phyloP scores from a whole-genome alignment of 2,888 invertebrate genomes.

The Chrysina gloriosa region DNA sequence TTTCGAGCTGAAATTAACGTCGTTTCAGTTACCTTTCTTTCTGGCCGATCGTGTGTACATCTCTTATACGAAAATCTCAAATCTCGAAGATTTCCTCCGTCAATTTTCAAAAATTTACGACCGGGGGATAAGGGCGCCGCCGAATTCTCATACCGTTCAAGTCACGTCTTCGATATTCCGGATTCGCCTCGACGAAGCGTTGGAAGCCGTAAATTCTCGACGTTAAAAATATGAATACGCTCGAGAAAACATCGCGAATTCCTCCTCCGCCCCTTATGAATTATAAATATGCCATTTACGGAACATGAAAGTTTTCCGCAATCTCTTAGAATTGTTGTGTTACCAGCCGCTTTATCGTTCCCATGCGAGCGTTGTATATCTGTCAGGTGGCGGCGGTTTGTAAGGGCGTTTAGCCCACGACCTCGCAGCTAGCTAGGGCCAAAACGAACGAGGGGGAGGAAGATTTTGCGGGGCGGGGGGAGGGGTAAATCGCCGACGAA shows the following conservation, averaged over 20 bases:
- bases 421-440: background rate
- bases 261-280: constrained; percentile 14
- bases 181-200: background rate
- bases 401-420: constrained; percentile 12
- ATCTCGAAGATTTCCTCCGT: no score
- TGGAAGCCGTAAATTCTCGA: constrained; percentile 1
- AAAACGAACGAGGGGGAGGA: background rate
- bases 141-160: background rate
- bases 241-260: constrained; percentile 15
- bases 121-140: background rate
- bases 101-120: no score
- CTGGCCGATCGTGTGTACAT: no score
- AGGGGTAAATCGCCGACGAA: background rate
- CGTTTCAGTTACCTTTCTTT: no score
- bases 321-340: constrained; percentile 35
- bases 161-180: constrained; percentile 7
- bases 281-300: constrained; percentile 35
- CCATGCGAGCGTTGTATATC: constrained; percentile 23
- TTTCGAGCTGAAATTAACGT: no score
- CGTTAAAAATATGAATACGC: constrained; percentile 33
- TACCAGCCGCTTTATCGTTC: constrained; percentile 28
- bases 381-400: constrained; percentile 16
- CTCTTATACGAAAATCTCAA: no score
- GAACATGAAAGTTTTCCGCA: constrained; percentile 35
- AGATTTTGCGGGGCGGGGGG: background rate